These are phyloP conservation scores for Gryon sp. DNA, from an alignment of 1,140 invertebrate species.

Conservation along the genomic window DNA sequence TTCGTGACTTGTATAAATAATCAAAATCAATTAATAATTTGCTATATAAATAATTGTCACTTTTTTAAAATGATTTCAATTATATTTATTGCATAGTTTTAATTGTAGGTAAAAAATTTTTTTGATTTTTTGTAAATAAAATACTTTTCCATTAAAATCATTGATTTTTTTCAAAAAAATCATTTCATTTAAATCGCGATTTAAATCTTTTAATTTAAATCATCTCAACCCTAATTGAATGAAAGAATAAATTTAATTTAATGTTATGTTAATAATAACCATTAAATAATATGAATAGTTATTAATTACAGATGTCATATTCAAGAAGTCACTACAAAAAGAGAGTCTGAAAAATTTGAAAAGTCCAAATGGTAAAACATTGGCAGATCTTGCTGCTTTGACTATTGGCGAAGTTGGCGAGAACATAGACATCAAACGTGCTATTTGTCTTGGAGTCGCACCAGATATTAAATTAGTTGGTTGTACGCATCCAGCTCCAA, in stretches of 20 bases:
- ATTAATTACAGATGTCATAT: conserved; percentile 55
- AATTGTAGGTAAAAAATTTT: too few relatives aligned
- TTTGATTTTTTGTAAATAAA: too few relatives aligned
- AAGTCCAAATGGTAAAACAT: conserved; percentile 83
- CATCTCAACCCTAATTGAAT: too few relatives aligned
- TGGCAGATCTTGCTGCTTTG: conserved; percentile 90
- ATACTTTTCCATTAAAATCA: too few relatives aligned
- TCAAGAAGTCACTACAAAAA: conserved; percentile 80
- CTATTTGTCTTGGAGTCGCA: conserved; percentile 85
- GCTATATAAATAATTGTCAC: too few relatives aligned
- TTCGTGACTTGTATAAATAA: too few relatives aligned
- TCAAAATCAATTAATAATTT: too few relatives aligned
- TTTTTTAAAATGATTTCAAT: too few relatives aligned
- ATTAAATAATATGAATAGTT: not conserved
- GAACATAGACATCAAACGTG: conserved; percentile 90
- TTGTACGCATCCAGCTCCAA: conserved; percentile 86
- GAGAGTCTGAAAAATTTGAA: conserved; percentile 84
- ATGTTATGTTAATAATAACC: not conserved
- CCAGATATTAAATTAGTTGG: conserved; percentile 82
- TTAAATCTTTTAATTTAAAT: too few relatives aligned
- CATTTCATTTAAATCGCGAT: too few relatives aligned
- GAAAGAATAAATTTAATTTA: not conserved
- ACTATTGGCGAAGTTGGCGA: conserved; percentile 93
- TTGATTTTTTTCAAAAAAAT: too few relatives aligned
- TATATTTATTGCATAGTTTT: too few relatives aligned